These are phyloP conservation scores for Eristalis tenax DNA, from an alignment of 2,888 invertebrate genomes.

Conservation along the genomic window DNA sequence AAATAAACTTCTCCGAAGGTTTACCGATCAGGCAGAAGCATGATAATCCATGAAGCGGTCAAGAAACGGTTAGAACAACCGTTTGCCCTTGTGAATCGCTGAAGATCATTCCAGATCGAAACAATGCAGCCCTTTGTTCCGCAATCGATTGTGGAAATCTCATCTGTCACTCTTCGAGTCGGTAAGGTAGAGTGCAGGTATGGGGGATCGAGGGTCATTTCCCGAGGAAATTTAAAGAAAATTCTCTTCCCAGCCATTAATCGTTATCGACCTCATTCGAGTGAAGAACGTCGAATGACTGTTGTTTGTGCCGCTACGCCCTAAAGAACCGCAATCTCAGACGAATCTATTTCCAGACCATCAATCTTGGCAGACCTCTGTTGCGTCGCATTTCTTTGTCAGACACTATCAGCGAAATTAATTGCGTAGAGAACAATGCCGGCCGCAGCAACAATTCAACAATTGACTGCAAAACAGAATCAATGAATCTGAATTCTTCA, in stretches of 20 bases:
- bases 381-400: background rate
- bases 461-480: slow-evolving; percentile 1
- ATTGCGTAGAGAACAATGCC: slow-evolving; percentile 11
- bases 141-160: too few relatives aligned
- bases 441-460: background rate
- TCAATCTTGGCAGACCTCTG: background rate
- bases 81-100: too few relatives aligned
- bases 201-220: too few relatives aligned
- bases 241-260: background rate
- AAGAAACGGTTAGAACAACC: too few relatives aligned
- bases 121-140: too few relatives aligned
- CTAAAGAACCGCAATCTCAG: background rate
- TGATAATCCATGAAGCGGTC: too few relatives aligned
- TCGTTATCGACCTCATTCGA: background rate
- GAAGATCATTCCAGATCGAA: too few relatives aligned
- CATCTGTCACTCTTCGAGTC: too few relatives aligned
- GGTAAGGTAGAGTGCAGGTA: too few relatives aligned
- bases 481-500: background rate
- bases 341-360: background rate
- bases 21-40: too few relatives aligned
- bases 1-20: too few relatives aligned
- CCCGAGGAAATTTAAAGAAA: background rate
- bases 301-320: background rate
- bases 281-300: background rate
- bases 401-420: background rate